Evolutionary conservation across 2,113 vertebrate genomes (phyloP), one percentile per base, ranked within the genome.

Genomic region (Morone chrysops): DNA sequence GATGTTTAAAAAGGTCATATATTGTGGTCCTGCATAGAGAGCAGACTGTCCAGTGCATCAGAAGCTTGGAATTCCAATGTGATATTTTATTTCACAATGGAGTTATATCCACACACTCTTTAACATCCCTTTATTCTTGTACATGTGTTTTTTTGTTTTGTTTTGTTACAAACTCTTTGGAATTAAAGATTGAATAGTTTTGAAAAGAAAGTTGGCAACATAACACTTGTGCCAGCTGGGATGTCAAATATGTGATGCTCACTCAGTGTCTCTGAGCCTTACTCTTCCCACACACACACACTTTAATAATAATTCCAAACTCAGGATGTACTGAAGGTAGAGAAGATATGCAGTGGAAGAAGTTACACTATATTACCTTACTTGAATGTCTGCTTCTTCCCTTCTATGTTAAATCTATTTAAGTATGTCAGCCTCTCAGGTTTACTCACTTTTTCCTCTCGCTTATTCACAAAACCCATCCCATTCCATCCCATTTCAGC

Each of bases 361-460:
- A 56, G 53, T 41, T 59, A 17, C 45, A 60, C 17, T 57, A 65
- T 61, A 61, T 80, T 43, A 60, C 45, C 67, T 81, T 78, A 53
- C 81, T 62, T 20, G n/a, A 83, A 41, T 36, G 12, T 56, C 50
- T 75, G 75, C 72, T 45, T 56, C 71, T 51, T 50, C 25, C 22
- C 22, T 54, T 31, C 56, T 31, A 50, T 65, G 43, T 70, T 76
- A 63, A 84, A 75, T 73, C 56, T 51, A 20, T 66, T 17, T 16
- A 50, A 12, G 18, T n/a, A 4, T 48, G 69, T 75, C 48, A 73
- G 22, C 12, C n/a, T 14, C 13, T 47, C 41, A 13, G 43, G 16
- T 41, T 66, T 25, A 41, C 60, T 61, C 51, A 56, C 65, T 45
- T 79, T 71, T 70, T 63, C 69, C 82, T 38, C 73, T 51, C 53